Base-by-base conservation (phyloP, 2,797 vertebrate species). In the Chloroceryle inda region DNA sequence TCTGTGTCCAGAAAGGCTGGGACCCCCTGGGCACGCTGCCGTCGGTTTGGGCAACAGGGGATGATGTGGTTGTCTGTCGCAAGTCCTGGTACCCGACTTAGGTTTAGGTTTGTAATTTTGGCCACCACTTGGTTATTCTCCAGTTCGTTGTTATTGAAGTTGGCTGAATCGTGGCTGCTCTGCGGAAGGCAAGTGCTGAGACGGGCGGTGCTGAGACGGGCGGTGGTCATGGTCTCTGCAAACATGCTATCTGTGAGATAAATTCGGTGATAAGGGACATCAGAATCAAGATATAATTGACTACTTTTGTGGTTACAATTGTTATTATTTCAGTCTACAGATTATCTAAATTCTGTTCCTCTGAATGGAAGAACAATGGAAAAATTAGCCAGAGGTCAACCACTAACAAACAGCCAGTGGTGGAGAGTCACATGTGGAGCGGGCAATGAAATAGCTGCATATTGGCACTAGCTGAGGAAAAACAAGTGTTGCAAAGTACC, bases 61-160 rank as follows among this genome's bases (percentile, higher is more conserved):
- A 98, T 98, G 91, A 98, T 97, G 94, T 99, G 98, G 69, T 98
- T 98, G 73, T 97, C 97, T 26, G 92, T 94, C 6, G 91, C 97
- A 4, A 97, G 96, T 4, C 97, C 98, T 2, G 96, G 96, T 1
- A 98, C 95, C 62, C 98, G 98, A 92, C 98, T 98, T 42, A 99
- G 98, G 93, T 99, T 99, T 73, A 99, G 98, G 97, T 98, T 99
- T 85, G 99, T 99, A 78, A 99, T 99, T 98, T 99, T 99, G 97
- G 99, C 99, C 61, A 99, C 99, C 27, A 99, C 99, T 97, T 99
- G 99, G 98, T 98, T 99, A 97, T 98, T 99, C 98, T 99, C 99
- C 67, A 99, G 98, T 97, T 99, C 99, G 35, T 99, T 99, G 98
- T 99, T 99, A 98, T 98, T 99, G 98, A 99, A 99, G 97, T 99